phyloP scores from a whole-genome alignment of 1,140 invertebrate species.

The Leucophenga varia region DNA sequence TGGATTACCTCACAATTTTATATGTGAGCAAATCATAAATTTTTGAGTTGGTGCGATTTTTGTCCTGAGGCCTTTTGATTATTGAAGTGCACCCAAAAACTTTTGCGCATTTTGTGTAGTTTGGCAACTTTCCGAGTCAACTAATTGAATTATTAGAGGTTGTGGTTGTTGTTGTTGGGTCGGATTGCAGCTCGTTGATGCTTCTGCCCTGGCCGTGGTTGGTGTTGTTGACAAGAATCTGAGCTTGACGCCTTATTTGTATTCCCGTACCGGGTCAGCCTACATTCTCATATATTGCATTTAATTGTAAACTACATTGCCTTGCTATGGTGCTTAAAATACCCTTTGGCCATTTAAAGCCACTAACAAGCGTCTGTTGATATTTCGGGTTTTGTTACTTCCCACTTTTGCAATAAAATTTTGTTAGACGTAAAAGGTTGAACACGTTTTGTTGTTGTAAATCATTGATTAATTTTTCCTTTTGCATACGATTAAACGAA shows the following conservation, averaged over 20 bases:
- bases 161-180: conserved; percentile 10
- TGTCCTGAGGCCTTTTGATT: conserved; percentile 37
- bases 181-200: too few relatives aligned
- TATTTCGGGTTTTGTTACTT: too few relatives aligned
- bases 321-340: too few relatives aligned
- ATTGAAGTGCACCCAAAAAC: conserved; percentile 31
- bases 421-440: too few relatives aligned
- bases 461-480: conserved; percentile 50
- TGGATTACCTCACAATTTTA: too few relatives aligned
- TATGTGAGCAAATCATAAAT: conserved; percentile 14
- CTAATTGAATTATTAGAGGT: conserved; percentile 51
- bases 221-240: conserved; percentile 50
- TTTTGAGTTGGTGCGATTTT: conserved; percentile 42
- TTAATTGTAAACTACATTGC: too few relatives aligned
- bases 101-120: conserved; percentile 19
- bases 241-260: conserved; percentile 51
- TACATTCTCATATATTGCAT: background rate
- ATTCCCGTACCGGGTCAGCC: conserved; percentile 19
- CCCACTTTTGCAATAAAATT: too few relatives aligned
- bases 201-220: conserved; percentile 20
- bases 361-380: conserved; percentile 40
- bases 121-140: conserved; percentile 40
- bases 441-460: conserved; percentile 51
- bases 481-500: conserved; percentile 51
- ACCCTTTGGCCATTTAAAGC: too few relatives aligned